Percentiles rank a stretch among this genome's conserved stretches.
These are phyloP conservation scores for Glandiceps talaboti DNA, from an alignment of 53 echinoderm and acorn worm species.

Conservation along the genomic window DNA sequence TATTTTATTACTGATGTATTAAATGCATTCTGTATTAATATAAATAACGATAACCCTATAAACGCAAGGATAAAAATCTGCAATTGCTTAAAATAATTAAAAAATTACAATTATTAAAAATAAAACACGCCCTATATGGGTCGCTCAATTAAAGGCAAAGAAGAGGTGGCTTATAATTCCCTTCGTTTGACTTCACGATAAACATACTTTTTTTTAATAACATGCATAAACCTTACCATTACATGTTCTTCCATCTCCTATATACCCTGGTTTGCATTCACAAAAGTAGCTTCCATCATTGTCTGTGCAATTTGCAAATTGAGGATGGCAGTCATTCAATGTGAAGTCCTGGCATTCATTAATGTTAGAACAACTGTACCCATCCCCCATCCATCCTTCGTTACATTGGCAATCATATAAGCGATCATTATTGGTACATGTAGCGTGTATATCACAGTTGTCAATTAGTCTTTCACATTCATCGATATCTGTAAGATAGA, in stretches of 20 bases:
- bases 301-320: slow-evolving; percentile 30
- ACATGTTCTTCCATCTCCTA: slow-evolving; percentile 63
- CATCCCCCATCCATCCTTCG: slow-evolving; percentile 58
- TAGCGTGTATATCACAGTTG: slow-evolving; percentile 30
- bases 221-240: slow-evolving; percentile 44
- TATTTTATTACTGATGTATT: too few species aligned
- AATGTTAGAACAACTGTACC: slow-evolving; percentile 43
- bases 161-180: too few species aligned
- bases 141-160: too few species aligned
- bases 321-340: slow-evolving; percentile 15
- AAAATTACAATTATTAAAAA: too few species aligned
- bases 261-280: slow-evolving; percentile 35
- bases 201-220: too few species aligned
- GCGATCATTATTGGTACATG: slow-evolving; percentile 52
- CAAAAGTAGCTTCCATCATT: slow-evolving; percentile 55
- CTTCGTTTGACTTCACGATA: too few species aligned
- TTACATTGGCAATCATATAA: slow-evolving; percentile 72
- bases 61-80: too few species aligned
- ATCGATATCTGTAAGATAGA: slow-evolving; percentile 38
- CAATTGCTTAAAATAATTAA: too few species aligned
- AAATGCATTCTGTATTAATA: too few species aligned
- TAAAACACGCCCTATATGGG: too few species aligned
- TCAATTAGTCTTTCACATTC: slow-evolving; percentile 49
- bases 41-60: too few species aligned
- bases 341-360: slow-evolving; percentile 46